Conservation (phyloP, 2,113 vertebrate genomes). For the Microtus pennsylvanicus region DNA sequence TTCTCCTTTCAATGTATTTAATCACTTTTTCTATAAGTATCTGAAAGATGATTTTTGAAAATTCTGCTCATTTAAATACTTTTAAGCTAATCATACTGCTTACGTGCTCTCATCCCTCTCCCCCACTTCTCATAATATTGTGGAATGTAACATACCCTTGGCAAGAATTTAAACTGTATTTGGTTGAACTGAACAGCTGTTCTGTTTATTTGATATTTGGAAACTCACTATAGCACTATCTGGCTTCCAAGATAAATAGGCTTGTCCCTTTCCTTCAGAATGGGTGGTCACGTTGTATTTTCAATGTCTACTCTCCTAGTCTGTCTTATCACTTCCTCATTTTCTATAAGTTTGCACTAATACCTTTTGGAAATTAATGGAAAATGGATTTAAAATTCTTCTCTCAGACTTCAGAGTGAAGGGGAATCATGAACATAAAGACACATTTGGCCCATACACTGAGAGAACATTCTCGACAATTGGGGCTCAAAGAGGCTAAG, state of each 20-base stretch:
- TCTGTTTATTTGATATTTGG: slow-evolving; percentile 73
- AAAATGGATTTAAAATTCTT: slow-evolving; percentile 52
- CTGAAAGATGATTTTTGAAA: slow-evolving; percentile 62
- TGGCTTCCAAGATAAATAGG: slow-evolving; percentile 49
- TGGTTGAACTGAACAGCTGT: slow-evolving; percentile 65
- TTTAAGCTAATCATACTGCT: slow-evolving; percentile 66
- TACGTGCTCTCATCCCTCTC: not conserved
- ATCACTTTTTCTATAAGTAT: slow-evolving; percentile 74
- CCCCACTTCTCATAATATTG: not conserved
- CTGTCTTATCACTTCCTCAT: slow-evolving; percentile 1
- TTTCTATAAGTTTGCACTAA: not conserved
- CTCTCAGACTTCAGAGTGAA: not conserved
- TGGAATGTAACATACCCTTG: slow-evolving; percentile 7
- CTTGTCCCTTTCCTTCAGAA: slow-evolving; percentile 41
- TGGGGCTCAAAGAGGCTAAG: not conserved
- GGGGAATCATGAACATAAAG: not conserved
- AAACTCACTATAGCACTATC: slow-evolving; percentile 53
- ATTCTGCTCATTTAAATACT: slow-evolving; percentile 70
- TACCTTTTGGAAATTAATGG: slow-evolving; percentile 31
- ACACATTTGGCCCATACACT: not conserved
- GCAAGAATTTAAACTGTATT: slow-evolving; percentile 63
- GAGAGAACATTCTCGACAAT: not conserved
- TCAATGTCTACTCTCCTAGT: not conserved
- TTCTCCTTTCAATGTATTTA: slow-evolving; percentile 75
- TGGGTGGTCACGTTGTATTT: slow-evolving; percentile 16